Evolutionary conservation across 2,888 invertebrate genomes (phyloP), one percentile per base, ranked within the genome.

Genomic region (Ichneumoninae sp.): DNA sequence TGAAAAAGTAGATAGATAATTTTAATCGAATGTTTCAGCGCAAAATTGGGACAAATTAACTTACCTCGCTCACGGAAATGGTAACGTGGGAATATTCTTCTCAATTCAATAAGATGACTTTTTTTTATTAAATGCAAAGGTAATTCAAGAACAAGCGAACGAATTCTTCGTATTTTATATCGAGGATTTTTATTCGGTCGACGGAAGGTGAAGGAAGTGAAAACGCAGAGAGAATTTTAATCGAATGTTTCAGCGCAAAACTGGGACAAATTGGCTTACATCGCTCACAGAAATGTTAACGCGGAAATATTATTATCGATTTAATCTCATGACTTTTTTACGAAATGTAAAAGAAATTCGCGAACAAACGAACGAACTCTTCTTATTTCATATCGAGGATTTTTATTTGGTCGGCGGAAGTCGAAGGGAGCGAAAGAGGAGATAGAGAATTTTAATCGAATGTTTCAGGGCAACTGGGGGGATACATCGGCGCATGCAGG

Each of bases 371-470:
- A 47, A 47, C 44, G 44, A 16, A 47, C 16, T 16, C 16, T 13
- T 3, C 5, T 47, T 16, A 4, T 47, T 5, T 47, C 66, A 26
- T 73, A 70, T 33, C 44, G 44, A 65, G 1, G 16, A 16, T 16
- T 16, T 26, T 60, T 50, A 19, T 70, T 19, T 16, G 30, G 13
- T 47, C 44, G 16, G 30, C 22, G n/a, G 30, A 19, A 6, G 8
- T 16, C 16, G 8, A 19, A 52, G 13, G 52, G n/a, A 22, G n/a
- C 52, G 54, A 50, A n/a, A 52, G 3, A 19, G 13, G 5, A 19
- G 71, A 33, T 26, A 5, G 19, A 50, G 44, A 33, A 57, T 74
- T 22, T 74, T 13, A 36, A 74, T 57, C 36, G 30, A 74, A 40
- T 75, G 16, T 33, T 60, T 69, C 36, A 19, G 22, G 33, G 54